A percentile compares a stretch with the other conserved stretches of the same genome.
These are phyloP conservation scores for Schizaphis graminum DNA, from an alignment of 2,888 invertebrate genomes.

Conservation along the genomic window DNA sequence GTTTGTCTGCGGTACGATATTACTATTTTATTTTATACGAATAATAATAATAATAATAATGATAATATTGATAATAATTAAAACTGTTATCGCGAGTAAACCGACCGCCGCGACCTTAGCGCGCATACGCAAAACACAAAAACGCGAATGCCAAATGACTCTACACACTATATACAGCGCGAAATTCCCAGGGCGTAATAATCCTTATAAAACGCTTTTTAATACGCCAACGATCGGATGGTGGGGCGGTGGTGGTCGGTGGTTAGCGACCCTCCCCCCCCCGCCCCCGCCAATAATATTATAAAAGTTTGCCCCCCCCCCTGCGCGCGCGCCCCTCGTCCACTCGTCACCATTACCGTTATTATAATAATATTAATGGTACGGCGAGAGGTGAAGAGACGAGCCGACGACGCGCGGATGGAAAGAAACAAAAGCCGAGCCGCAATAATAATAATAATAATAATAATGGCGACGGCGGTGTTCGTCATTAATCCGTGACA, in stretches of 20 bases:
- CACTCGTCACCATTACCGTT: background rate
- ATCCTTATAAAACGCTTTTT: slow-evolving; percentile 14
- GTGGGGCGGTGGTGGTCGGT: background rate
- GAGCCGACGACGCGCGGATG: background rate
- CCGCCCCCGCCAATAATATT: background rate
- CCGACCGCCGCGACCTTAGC: background rate
- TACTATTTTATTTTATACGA: background rate
- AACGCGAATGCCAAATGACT: background rate
- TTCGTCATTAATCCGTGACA: slow-evolving; percentile 11
- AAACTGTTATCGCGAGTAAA: background rate
- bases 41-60: background rate
- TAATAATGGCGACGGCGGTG: background rate
- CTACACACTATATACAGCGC: background rate
- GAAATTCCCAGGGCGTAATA: background rate
- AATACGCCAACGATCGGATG: background rate
- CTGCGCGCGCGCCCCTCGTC: background rate
- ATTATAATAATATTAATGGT: background rate
- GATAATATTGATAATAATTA: background rate
- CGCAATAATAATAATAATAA: background rate
- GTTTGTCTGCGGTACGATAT: background rate
- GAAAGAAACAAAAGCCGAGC: background rate
- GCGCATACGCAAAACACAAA: background rate
- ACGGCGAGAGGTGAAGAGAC: background rate
- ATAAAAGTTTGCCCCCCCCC: background rate
- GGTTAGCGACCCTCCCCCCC: background rate